These are phyloP conservation scores for Tetragonisca angustula DNA, from an alignment of 2,888 invertebrate species.

Conservation along the genomic window DNA sequence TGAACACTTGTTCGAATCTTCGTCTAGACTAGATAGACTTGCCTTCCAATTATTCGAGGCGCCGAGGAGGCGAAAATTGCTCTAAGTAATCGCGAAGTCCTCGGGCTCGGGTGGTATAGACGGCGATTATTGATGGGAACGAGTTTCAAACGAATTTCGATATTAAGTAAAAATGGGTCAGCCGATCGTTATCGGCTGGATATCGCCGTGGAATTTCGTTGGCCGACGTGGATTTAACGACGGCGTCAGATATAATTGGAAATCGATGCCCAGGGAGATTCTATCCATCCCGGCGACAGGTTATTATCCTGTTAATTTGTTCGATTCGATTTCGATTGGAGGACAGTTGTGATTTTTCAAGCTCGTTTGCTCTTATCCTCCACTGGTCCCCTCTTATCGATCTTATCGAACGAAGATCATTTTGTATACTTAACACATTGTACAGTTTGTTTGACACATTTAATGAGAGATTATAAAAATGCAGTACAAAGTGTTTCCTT, in stretches of 20 bases:
- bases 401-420: no score
- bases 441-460: no score
- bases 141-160: conserved; percentile 52
- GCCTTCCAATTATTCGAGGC: conserved; percentile 27
- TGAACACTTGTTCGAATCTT: neutral
- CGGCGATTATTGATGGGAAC: conserved; percentile 33
- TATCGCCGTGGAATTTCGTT: conserved; percentile 28
- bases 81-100: conserved; percentile 14
- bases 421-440: no score
- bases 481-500: no score
- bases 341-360: neutral
- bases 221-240: conserved; percentile 43
- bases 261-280: conserved; percentile 49
- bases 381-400: neutral
- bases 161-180: conserved; percentile 48
- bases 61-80: conserved; percentile 14
- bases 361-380: neutral
- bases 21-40: neutral
- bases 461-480: no score
- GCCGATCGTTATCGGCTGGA: conserved; percentile 50
- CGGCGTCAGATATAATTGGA: conserved; percentile 52
- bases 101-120: neutral
- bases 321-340: conserved; percentile 28
- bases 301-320: conserved; percentile 44
- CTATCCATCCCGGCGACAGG: neutral